These are phyloP conservation scores for Caranx melampygus DNA, from an alignment of 2,113 vertebrate species.

Conservation along the genomic window DNA sequence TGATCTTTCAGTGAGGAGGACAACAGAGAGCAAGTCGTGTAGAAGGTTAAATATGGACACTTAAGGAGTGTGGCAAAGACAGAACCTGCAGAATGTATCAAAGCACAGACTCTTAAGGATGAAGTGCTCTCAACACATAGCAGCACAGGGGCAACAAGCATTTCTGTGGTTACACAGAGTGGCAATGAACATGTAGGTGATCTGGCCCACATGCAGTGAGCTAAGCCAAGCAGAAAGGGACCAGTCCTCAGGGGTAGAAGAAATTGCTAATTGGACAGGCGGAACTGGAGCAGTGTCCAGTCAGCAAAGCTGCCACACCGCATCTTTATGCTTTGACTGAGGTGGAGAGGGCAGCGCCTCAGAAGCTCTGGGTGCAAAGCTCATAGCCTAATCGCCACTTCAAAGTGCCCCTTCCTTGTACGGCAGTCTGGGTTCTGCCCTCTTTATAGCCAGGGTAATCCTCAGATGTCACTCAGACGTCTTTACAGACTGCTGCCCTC, in stretches of 20 bases:
- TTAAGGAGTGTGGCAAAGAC: neutral
- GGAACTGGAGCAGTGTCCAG: constrained; percentile 75
- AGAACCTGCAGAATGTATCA: constrained; percentile 3
- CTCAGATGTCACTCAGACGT: constrained; percentile 59
- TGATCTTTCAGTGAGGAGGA: constrained; percentile 35
- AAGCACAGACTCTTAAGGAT: neutral
- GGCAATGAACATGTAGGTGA: constrained; percentile 57
- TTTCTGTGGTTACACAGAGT: constrained; percentile 23
- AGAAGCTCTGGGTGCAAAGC: constrained; percentile 65
- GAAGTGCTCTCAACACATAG: neutral
- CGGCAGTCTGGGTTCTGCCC: constrained; percentile 35
- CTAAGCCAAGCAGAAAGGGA: constrained; percentile 70
- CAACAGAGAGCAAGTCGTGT: constrained; percentile 25
- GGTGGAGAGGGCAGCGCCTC: constrained; percentile 59
- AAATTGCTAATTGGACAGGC: constrained; percentile 78
- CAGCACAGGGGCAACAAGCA: constrained; percentile 11
- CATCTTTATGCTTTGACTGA: constrained; percentile 62
- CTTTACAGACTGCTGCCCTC: constrained; percentile 40
- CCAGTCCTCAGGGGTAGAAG: constrained; percentile 64
- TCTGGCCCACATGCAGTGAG: constrained; percentile 67
- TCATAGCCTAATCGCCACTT: constrained; percentile 63
- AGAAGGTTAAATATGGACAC: constrained; percentile 48
- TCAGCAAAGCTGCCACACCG: constrained; percentile 76
- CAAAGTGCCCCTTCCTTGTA: constrained; percentile 56
- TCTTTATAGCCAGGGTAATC: constrained; percentile 56